Conservation (phyloP, 2,113 vertebrate species). For the Dunckerocampus dactyliophorus region DNA sequence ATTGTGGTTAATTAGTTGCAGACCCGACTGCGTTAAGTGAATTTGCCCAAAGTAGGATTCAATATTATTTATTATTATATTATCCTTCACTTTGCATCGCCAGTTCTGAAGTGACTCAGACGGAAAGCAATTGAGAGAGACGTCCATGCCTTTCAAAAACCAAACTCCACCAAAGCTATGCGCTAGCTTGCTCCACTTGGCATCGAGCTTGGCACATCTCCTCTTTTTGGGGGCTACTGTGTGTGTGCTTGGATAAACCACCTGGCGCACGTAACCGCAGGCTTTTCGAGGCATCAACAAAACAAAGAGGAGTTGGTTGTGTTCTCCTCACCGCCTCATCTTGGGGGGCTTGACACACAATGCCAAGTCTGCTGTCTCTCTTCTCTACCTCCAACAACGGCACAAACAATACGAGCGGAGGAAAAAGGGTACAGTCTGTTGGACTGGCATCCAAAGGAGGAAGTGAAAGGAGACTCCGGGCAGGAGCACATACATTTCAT, state of each 20-base stretch:
- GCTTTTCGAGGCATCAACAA: conserved; percentile 33
- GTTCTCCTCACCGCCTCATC: conserved; percentile 35
- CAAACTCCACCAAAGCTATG: conserved; percentile 26
- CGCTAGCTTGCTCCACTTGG: conserved; percentile 18
- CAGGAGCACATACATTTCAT: conserved; percentile 9
- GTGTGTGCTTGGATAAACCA: conserved; percentile 25
- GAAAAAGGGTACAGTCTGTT: conserved; percentile 22
- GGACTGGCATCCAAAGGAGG: not conserved
- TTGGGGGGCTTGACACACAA: conserved; percentile 25
- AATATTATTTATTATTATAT: too few relatives aligned
- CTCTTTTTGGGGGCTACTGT: conserved; percentile 11
- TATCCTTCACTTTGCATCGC: too few relatives aligned
- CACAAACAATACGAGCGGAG: conserved; percentile 34
- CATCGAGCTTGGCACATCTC: not conserved
- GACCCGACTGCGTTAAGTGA: too few relatives aligned
- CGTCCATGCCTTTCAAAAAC: conserved; percentile 7
- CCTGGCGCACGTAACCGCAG: conserved; percentile 51
- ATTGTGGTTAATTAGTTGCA: too few relatives aligned
- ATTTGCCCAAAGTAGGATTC: too few relatives aligned
- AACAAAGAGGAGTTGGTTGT: conserved; percentile 33
- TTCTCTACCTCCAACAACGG: conserved; percentile 16
- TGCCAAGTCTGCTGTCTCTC: conserved; percentile 8
- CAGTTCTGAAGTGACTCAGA: too few relatives aligned
- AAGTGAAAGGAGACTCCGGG: conserved; percentile 9
- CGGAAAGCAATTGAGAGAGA: too few relatives aligned